Conservation (phyloP, 2,888 invertebrate species). For the Volucella bombylans region DNA sequence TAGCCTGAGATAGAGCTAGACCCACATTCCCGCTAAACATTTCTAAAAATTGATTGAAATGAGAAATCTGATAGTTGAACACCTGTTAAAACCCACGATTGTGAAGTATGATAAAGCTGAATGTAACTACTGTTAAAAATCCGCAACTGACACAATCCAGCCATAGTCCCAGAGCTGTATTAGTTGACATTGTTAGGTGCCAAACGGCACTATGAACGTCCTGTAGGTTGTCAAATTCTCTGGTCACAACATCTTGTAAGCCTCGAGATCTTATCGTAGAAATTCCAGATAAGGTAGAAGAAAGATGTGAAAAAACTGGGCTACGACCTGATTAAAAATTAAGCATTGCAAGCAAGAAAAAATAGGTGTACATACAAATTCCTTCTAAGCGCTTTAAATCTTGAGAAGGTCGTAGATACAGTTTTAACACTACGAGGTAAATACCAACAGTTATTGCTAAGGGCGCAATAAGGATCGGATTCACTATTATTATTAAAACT, state of each 20-base stretch:
- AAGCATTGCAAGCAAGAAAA: background rate
- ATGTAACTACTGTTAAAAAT: conserved; percentile 87
- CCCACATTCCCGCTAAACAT: conserved; percentile 88
- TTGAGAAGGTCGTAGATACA: conserved; percentile 89
- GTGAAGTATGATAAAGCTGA: conserved; percentile 85
- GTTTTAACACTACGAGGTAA: conserved; percentile 86
- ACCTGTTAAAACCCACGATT: conserved; percentile 83
- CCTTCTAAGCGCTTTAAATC: conserved; percentile 89
- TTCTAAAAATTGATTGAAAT: conserved; percentile 74
- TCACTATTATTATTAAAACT: conserved; percentile 88
- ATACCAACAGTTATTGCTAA: conserved; percentile 86
- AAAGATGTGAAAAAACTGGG: conserved; percentile 95
- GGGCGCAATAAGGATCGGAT: conserved; percentile 87
- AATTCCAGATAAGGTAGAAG: conserved; percentile 92
- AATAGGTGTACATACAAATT: conserved; percentile 84
- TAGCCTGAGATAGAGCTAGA: conserved; percentile 87
- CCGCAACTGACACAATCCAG: conserved; percentile 88
- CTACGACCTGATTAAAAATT: conserved; percentile 85
- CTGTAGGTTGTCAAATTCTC: conserved; percentile 90
- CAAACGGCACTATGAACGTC: conserved; percentile 83
- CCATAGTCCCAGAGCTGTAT: conserved; percentile 88
- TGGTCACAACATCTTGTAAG: conserved; percentile 87
- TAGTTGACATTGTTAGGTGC: conserved; percentile 80
- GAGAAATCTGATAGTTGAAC: background rate
- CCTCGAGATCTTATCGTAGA: conserved; percentile 92